Conservation (phyloP, 2,113 vertebrate genomes). For the Ctenomys sociabilis region DNA sequence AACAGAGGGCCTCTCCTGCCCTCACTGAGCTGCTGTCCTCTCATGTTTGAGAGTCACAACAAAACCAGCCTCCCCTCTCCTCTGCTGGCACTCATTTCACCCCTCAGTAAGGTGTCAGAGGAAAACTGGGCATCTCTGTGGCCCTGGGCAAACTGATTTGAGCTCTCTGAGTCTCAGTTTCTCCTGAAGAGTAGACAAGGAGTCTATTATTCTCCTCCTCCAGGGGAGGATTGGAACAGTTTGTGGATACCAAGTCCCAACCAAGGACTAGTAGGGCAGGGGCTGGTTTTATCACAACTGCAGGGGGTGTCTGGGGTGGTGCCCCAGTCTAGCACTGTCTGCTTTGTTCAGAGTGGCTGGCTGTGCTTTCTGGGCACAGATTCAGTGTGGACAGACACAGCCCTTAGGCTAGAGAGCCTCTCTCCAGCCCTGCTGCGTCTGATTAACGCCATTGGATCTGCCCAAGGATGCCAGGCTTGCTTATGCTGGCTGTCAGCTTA, state of each 20-base stretch:
- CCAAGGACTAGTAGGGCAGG: neutral
- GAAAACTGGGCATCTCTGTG: neutral
- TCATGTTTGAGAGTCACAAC: neutral
- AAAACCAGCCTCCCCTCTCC: neutral
- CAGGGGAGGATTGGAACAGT: neutral
- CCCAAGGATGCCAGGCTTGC: constrained; percentile 31
- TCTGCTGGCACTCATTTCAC: neutral
- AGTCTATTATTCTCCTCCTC: neutral
- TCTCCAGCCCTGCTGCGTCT: constrained; percentile 32
- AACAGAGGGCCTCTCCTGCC: neutral
- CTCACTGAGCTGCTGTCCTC: neutral
- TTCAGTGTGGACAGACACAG: neutral
- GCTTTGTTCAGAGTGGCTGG: neutral
- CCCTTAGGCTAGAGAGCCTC: neutral
- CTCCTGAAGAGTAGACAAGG: neutral
- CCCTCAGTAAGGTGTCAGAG: neutral
- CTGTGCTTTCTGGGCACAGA: neutral
- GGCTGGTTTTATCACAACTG: neutral
- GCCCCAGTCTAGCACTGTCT: neutral
- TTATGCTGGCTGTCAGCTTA: constrained; percentile 38
- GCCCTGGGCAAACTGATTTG: neutral
- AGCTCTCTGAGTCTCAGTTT: neutral
- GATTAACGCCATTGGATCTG: constrained; percentile 28
- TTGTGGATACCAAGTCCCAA: neutral
- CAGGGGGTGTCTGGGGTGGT: neutral